Base-by-base conservation (phyloP, 2,888 invertebrate genomes). In the Parascotia fuliginaria region DNA sequence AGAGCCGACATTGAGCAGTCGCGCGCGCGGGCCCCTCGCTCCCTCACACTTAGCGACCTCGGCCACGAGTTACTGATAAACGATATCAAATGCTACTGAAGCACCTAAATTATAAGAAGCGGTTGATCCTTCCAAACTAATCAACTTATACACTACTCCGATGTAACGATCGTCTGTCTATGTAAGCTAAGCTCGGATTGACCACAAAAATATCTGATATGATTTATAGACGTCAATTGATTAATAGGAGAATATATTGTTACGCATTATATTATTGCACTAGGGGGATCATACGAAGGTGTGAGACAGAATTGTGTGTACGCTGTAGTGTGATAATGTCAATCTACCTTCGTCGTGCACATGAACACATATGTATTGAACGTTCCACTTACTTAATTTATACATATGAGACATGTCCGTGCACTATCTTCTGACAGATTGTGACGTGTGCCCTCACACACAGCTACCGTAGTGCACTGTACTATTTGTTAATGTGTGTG, bases 11-110 rank as follows among this genome's bases (percentile, higher is more conserved):
- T n/a, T n/a, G n/a, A n/a, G n/a, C n/a, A n/a, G n/a, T n/a, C n/a
- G 81, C 56, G 58, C 87, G 75, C 66, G 65, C 87, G 55, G 1
- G 42, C 73, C 77, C 75, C 60, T 65, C 75, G 77, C 80, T 81
- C 77, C 82, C 85, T 77, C 78, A 80, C 84, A 83, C 82, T 73
- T 78, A 75, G 87, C 84, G 85, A 85, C 85, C 67, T 82, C 87
- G 89, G 87, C 89, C 87, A 86, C 87, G 84, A 81, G 60, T 64
- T 60, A 60, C 60, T 67, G 55, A 50, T 6, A 75, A 79, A 67
- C 47, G 69, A 75, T 76, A 73, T 73, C 74, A 78, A 81, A 84
- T 77, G 83, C 80, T 74, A 75, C 71, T 68, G 36, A 78, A 85
- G 85, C 87, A 86, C 85, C 82, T 80, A 75, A 73, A 63, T 61